Percentiles rank a stretch among this genome's conserved stretches.
Conservation (phyloP, 2,113 vertebrate genomes). For the Odobenus rosmarus region DNA sequence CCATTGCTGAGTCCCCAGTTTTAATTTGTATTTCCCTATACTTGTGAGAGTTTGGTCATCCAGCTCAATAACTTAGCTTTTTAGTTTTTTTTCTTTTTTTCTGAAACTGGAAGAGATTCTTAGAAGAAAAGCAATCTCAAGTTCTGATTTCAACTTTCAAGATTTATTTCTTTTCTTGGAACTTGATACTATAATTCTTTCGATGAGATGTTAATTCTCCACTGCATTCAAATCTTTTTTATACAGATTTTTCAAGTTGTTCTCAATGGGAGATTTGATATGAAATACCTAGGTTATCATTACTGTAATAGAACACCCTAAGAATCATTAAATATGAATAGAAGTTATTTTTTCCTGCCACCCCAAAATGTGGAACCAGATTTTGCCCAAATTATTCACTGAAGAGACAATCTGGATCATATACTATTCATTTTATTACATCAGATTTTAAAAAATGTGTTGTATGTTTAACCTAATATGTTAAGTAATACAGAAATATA, state of each 20-base stretch:
- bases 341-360: not conserved
- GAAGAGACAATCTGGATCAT: not conserved
- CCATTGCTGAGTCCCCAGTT: not conserved
- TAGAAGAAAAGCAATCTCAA: not conserved
- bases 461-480: not conserved
- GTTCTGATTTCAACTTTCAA: not conserved
- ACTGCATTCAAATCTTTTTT: not conserved
- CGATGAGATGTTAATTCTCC: not conserved
- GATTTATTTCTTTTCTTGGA: not conserved
- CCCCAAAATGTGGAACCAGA: not conserved
- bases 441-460: not conserved
- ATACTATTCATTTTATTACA: not conserved
- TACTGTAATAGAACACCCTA: not conserved
- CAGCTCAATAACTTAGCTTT: not conserved
- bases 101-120: not conserved
- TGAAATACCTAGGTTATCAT: not conserved
- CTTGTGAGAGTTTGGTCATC: not conserved
- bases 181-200: not conserved
- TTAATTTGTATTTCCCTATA: not conserved
- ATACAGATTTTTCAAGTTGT: not conserved
- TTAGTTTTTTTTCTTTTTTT: not conserved
- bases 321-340: conserved; percentile 1
- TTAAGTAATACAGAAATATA: conserved; percentile 27
- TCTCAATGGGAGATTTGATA: not conserved
- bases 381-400: not conserved